Conservation (phyloP, 2,113 vertebrate species). For the Trichechus manatus region DNA sequence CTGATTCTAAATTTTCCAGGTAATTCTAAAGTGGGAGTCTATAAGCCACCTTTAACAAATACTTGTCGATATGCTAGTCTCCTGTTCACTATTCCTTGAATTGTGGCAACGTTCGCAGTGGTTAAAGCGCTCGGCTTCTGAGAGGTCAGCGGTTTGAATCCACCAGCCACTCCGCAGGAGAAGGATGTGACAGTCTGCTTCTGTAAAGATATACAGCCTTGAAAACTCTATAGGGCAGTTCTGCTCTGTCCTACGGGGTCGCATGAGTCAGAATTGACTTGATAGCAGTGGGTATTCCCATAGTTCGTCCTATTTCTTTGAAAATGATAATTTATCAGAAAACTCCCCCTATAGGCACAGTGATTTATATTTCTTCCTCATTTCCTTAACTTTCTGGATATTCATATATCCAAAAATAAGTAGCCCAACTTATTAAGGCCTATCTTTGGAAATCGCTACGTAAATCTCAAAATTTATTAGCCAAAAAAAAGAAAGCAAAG, state of each 20-base stretch:
- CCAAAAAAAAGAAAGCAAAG: background rate
- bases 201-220: no score
- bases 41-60: background rate
- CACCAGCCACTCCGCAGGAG: no score
- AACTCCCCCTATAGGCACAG: background rate
- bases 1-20: background rate
- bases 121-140: no score
- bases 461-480: conserved; percentile 16
- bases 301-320: background rate
- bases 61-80: background rate
- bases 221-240: no score
- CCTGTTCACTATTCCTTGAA: background rate
- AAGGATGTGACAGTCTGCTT: no score
- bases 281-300: no score
- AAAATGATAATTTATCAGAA: background rate
- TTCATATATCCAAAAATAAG: background rate
- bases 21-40: background rate
- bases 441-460: background rate
- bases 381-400: background rate
- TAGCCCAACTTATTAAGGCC: background rate
- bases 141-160: no score
- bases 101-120: background rate
- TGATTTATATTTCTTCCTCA: background rate
- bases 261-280: no score
- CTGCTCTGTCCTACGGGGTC: no score